A percentile compares a stretch with the other conserved stretches of the same genome.
These are phyloP conservation scores for Microtus pennsylvanicus DNA, from an alignment of 2,113 vertebrate genomes.

Conservation along the genomic window DNA sequence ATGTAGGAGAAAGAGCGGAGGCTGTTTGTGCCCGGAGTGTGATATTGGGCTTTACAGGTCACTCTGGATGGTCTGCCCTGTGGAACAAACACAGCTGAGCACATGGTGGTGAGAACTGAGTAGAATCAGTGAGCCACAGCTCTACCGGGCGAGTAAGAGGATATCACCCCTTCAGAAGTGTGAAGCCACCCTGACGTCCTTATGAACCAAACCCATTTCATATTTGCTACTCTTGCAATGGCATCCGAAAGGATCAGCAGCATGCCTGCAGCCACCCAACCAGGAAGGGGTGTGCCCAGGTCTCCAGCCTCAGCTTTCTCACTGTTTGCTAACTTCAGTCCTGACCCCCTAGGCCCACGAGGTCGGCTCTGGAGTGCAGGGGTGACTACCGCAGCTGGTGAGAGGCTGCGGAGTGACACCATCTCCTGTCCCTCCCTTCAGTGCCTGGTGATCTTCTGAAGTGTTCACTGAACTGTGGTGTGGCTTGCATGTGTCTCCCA, in stretches of 20 bases:
- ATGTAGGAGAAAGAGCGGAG: neutral
- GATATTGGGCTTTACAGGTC: rapidly evolving
- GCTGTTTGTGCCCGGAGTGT: neutral
- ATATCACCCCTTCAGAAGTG: neutral
- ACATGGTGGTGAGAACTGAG: neutral
- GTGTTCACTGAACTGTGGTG: too few species aligned
- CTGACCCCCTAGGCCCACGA: neutral
- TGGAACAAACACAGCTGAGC: neutral
- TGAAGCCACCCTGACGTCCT: neutral
- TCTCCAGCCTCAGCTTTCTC: neutral
- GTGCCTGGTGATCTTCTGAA: neutral
- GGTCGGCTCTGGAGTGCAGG: rapidly evolving
- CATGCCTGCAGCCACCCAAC: neutral
- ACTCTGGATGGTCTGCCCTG: neutral
- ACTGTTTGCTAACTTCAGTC: neutral
- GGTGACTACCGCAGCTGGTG: rapidly evolving
- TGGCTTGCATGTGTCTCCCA: neutral
- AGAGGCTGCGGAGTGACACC: neutral
- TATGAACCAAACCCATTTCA: neutral
- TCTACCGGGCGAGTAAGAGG: neutral
- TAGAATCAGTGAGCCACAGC: neutral
- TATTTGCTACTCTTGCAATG: neutral
- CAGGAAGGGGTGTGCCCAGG: neutral
- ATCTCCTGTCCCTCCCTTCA: neutral
- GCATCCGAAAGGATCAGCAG: neutral